Evolutionary conservation across 1,140 invertebrate species (phyloP), one percentile per base, ranked within the genome.

Genomic region (Agrilus planipennis): DNA sequence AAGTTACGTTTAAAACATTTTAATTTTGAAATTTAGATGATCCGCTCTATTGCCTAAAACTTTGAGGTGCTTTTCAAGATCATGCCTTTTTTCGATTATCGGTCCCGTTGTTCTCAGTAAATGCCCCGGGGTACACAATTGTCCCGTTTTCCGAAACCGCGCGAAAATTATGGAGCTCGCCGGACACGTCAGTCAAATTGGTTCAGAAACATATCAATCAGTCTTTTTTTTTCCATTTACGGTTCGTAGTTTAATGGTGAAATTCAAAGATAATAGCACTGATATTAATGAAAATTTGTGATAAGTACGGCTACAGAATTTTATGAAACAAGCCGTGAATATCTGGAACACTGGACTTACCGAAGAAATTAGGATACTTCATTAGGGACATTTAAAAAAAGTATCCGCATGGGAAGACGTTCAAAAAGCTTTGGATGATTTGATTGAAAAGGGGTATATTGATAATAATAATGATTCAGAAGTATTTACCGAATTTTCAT

Each of bases 271-370:
- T 4, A 29, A 3, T 29, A 15, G n/a, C 45, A 36, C 51, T 41
- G 52, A 48, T 39, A 40, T 55, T 49, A 40, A 55, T 15, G 32
- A n/a, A n/a, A n/a, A n/a, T n/a, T 39, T 47, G 45, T 57, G 29
- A 55, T 53, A 47, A 55, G 34, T 37, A 42, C 38, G 30, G 51
- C 49, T 32, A 38, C 46, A 34, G 49, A 55, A 41, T 57, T 57
- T 49, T 53, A 55, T 47, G 51, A 52, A 55, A 53, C 49, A 40
- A 44, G 45, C 18, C 28, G 32, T 2, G 45, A 50, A 50, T 44
- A 50, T 29, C 36, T 51, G 46, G 46, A 51, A 3, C 46, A 47
- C 25, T 47, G 36, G 44, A 12, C 10, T 34, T 12, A 23, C 1
- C 18, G 36, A 3, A 19, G 42, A 56, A 47, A 32, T 54, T 28